These are phyloP conservation scores for Glareola pratincola DNA, from an alignment of 2,113 vertebrate genomes.

Conservation along the genomic window DNA sequence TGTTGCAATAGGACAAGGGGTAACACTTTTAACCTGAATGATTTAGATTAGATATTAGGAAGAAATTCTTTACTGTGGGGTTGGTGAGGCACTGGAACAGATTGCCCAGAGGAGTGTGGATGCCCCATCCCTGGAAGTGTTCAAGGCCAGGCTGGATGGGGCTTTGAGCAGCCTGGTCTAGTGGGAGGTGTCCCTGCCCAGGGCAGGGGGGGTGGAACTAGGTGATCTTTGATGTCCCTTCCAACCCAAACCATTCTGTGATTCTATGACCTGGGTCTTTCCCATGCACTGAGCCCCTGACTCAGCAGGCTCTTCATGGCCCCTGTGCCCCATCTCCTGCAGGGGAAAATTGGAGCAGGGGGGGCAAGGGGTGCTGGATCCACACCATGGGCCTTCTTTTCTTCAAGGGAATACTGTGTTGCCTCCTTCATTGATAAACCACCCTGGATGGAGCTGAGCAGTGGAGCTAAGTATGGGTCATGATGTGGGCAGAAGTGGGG, in stretches of 20 bases:
- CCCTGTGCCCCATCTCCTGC: fast-evolving
- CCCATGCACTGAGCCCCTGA: fast-evolving
- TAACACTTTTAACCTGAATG: neutral
- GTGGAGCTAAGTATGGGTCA: fast-evolving
- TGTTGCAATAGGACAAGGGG: neutral
- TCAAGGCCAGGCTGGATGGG: neutral
- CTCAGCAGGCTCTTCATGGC: neutral
- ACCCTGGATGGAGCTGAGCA: neutral
- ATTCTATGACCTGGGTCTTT: neutral
- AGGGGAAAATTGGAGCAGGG: neutral
- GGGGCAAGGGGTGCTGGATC: fast-evolving
- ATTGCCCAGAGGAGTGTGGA: neutral
- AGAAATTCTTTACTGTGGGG: neutral
- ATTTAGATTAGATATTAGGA: neutral
- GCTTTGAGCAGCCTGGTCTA: neutral
- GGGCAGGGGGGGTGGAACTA: neutral
- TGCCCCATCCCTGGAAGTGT: neutral
- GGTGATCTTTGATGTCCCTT: neutral
- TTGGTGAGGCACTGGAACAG: neutral
- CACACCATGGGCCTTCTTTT: fast-evolving
- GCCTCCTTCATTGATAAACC: neutral
- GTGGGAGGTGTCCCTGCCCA: neutral
- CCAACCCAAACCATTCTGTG: neutral
- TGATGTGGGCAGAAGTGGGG: neutral
- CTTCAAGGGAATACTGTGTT: fast-evolving